Base-by-base conservation (phyloP, 2,797 vertebrate species). In the Alouatta caraya region DNA sequence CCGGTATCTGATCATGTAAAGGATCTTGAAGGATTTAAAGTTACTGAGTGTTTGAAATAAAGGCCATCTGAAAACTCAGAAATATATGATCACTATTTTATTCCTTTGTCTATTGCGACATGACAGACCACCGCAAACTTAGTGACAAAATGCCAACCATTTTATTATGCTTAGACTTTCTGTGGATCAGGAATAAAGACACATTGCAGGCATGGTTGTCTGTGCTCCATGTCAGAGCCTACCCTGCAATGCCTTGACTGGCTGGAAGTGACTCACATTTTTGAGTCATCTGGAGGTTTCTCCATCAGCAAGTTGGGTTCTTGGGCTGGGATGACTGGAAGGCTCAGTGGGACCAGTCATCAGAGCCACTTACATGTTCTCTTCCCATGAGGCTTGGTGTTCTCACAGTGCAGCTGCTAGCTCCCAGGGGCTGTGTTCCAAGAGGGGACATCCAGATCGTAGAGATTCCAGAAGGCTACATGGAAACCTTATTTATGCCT, bases 61-160 rank as follows among this genome's bases (percentile, higher is more conserved):
- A 96, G 70, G 10, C 57, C 52, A 82, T n/a, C 64, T 86, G 30
- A 73, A 91, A 93, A 85, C 90, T 85, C 50, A 82, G 83, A 97
- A 96, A 70, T 33, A 28, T 17, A 28, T 30, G 33, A 55, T 82
- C 24, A 15, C 19, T 28, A 8, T 67, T 67, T n/a, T 67, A 15
- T 72, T 76, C 52, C 37, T 4, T 79, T 88, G 42, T 67, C 59
- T 59, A 19, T 17, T 55, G 17, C 5, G 48, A n/a, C 28, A 19
- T 79, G 84, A 76, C 4, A 59, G 91, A 28, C 12, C 14, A 72
- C 48, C 6, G 33, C 37, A 75, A 70, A n/a, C 3, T 44, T 37
- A 84, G 30, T 39, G 72, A n/a, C 57, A n/a, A 44, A 91, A 37
- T 85, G n/a, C 12, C 76, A 95, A 8, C 55, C 10, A 3, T 57